Base-by-base conservation (phyloP, 1,140 invertebrate species). In the Anoplolepis gracilipes region DNA sequence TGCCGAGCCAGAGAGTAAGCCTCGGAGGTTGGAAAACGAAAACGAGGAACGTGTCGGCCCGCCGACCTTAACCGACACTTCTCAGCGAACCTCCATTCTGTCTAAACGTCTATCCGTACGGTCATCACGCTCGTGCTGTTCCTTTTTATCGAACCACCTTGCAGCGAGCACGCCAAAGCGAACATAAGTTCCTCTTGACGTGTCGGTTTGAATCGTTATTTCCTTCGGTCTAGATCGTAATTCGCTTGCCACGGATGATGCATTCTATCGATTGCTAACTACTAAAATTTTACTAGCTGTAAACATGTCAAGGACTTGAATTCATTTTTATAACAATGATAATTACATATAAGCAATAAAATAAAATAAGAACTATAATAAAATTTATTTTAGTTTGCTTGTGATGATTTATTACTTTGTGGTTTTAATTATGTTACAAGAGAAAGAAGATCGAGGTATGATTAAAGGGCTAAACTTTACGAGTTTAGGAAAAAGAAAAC, bases 61-160 rank as follows among this genome's bases (percentile, higher is more conserved):
- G 76, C 30, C 88, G 88, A 90, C 81, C 85, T 90, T 67, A 72
- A 61, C 88, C 88, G 85, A 90, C 88, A 87, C 85, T 87, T 90
- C 64, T 72, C 42, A 19, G 55, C 49, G 70, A 87, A 82, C 85
- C 76, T 49, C 75, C 61, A 87, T 84, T 65, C 67, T 72, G 84
- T 82, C 87, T 72, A 73, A 86, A 86, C 53, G 76, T 49, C n/a
- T 70, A 19, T 62, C 30, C 77, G 30, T 57, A 36, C 49, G 61
- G 75, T 59, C 82, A 85, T 72, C 86, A 25, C 25, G 28, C 33
- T 64, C 70, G 46, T 77, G 42, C n/a, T 33, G 25, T 64, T 82
- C 25, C n/a, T 73, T 89, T 86, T 86, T 81, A 84, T 78, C 72
- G 22, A 30, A 59, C 53, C 36, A 72, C 53, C 78, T 72, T 82